Evolutionary conservation across 2,113 vertebrate genomes (phyloP).

Genomic region (Morphnarchus princeps): DNA sequence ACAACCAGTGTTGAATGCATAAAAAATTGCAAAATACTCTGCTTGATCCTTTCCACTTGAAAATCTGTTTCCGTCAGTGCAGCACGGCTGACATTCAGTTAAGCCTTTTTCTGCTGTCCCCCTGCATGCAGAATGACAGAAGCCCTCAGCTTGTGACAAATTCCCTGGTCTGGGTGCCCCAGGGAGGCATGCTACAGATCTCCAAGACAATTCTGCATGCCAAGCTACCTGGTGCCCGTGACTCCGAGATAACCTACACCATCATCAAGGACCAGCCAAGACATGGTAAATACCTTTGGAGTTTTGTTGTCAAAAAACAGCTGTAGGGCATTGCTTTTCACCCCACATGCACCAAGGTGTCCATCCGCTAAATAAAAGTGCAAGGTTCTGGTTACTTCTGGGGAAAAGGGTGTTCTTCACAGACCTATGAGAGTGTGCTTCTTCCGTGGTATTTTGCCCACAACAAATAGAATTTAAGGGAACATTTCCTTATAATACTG

Average conservation of each 20-base stretch:
- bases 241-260: slow-evolving; percentile 83
- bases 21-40: neutral
- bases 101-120: neutral
- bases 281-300: slow-evolving; percentile 76
- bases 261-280: slow-evolving; percentile 75
- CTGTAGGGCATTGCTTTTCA: neutral
- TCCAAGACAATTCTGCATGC: slow-evolving; percentile 82
- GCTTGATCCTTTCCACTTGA: neutral
- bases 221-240: slow-evolving; percentile 65
- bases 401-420: neutral
- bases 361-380: neutral
- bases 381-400: neutral
- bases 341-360: neutral
- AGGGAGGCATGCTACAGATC: slow-evolving; percentile 90
- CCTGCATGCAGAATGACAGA: slow-evolving; percentile 59
- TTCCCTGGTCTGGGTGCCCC: slow-evolving; percentile 89
- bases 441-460: neutral
- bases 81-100: neutral
- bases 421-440: no score
- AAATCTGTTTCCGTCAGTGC: neutral
- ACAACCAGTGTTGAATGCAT: rapidly evolving
- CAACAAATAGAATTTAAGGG: neutral
- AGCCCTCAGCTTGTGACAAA: slow-evolving; percentile 71
- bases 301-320: neutral
- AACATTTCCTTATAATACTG: neutral